Evolutionary conservation across 2,797 vertebrate species (phyloP).

Genomic region (Malurus splendens): DNA sequence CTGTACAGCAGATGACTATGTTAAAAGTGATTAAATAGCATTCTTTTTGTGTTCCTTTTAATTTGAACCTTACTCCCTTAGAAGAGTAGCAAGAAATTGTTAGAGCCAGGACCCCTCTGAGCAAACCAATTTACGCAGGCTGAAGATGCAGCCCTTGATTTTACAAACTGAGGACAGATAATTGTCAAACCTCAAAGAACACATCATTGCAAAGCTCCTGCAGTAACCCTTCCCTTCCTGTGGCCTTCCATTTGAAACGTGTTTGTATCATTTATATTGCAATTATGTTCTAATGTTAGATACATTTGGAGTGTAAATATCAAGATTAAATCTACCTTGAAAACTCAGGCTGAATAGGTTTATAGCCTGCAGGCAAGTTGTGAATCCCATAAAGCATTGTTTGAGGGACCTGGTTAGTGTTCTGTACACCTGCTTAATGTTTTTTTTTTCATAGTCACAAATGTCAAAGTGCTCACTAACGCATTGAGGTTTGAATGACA

Average conservation of each 20-base stretch:
- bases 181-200: not conserved
- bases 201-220: not conserved
- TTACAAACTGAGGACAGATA: constrained; percentile 11
- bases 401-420: constrained; percentile 78
- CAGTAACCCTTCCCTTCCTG: not conserved
- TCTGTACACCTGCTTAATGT: constrained; percentile 78
- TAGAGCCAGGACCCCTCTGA: not conserved
- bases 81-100: not conserved
- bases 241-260: constrained; percentile 7
- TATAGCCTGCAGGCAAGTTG: constrained; percentile 73
- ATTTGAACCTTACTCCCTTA: constrained; percentile 46
- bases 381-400: constrained; percentile 80
- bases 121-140: not conserved
- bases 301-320: constrained; percentile 46
- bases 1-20: constrained; percentile 72
- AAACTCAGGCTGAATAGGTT: constrained; percentile 67
- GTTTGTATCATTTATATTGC: constrained; percentile 20
- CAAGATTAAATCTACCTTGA: constrained; percentile 66
- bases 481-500: constrained; percentile 75
- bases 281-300: not conserved
- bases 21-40: constrained; percentile 50
- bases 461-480: constrained; percentile 76
- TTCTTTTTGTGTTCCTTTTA: constrained; percentile 28
- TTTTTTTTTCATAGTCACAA: constrained; percentile 72
- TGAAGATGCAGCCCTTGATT: not conserved